A percentile compares a stretch with the other conserved stretches of the same genome.
Conservation (phyloP, 2,888 invertebrate genomes). For the Apodemia zela region DNA sequence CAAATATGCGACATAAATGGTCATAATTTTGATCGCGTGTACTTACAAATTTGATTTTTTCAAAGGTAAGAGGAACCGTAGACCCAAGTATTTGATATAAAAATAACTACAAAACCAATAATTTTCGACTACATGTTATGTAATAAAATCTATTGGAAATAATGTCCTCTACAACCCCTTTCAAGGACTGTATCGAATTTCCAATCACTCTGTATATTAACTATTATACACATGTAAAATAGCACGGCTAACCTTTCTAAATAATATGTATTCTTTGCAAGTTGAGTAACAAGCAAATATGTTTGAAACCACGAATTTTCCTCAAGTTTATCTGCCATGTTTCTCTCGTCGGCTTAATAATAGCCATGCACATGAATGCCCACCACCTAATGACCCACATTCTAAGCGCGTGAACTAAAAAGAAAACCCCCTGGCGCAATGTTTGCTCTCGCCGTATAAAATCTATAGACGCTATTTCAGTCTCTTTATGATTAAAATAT, state of each 20-base stretch:
- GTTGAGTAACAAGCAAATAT: slow-evolving; percentile 8
- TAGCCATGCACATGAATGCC: slow-evolving; percentile 36
- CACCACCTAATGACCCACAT: slow-evolving; percentile 57
- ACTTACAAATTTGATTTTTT: too few relatives aligned
- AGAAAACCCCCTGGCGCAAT: slow-evolving; percentile 51
- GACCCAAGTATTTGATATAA: too few relatives aligned
- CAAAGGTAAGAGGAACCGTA: too few relatives aligned
- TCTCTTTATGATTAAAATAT: slow-evolving; percentile 8
- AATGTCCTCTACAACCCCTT: too few relatives aligned
- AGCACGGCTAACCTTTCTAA: background rate
- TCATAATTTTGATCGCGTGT: too few relatives aligned
- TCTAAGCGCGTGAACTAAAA: slow-evolving; percentile 49
- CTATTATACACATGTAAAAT: too few relatives aligned
- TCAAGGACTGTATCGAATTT: too few relatives aligned
- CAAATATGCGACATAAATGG: too few relatives aligned
- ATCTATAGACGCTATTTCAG: slow-evolving; percentile 18
- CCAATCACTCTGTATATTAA: too few relatives aligned
- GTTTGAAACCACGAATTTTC: slow-evolving; percentile 10
- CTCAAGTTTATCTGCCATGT: slow-evolving; percentile 30
- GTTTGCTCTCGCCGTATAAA: slow-evolving; percentile 45
- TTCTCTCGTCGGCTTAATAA: slow-evolving; percentile 32
- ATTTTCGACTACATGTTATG: too few relatives aligned
- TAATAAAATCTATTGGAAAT: too few relatives aligned
- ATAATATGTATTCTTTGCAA: background rate
- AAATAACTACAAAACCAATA: too few relatives aligned